These are phyloP conservation scores for Falco concolor DNA, from an alignment of 2,797 vertebrate genomes.

Conservation along the genomic window DNA sequence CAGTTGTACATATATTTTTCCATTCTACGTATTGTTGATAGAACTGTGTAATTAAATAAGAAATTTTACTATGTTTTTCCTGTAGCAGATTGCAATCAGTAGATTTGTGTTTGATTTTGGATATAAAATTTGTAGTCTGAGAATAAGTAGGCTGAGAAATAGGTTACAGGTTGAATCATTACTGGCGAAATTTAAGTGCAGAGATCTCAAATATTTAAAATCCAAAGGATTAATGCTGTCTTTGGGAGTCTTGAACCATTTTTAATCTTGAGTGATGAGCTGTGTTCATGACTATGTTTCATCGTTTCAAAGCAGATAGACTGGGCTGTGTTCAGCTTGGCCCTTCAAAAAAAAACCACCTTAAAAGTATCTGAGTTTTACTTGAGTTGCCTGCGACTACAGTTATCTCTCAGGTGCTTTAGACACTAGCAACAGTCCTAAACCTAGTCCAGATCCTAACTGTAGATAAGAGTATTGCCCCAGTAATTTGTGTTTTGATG, in stretches of 20 bases:
- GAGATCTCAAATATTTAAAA: background rate
- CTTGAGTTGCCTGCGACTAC: background rate
- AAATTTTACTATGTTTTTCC: background rate
- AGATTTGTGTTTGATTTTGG: background rate
- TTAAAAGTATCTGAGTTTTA: fast-evolving
- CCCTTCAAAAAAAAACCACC: background rate
- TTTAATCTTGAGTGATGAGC: background rate
- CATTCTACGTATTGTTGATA: background rate
- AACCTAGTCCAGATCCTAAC: background rate
- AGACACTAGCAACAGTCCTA: too few species aligned
- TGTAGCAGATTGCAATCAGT: background rate
- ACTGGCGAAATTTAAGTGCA: background rate
- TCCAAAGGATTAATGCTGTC: background rate
- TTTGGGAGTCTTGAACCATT: background rate
- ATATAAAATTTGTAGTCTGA: background rate
- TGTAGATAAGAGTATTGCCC: background rate
- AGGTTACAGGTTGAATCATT: background rate
- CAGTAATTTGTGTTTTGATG: background rate
- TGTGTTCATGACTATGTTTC: background rate
- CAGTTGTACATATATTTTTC: background rate
- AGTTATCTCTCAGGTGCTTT: background rate
- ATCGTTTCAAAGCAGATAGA: background rate
- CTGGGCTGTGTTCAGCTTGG: background rate
- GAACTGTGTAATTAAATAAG: background rate
- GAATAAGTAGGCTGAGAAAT: background rate